Evolutionary conservation across 2,113 vertebrate genomes (phyloP).

Genomic region (Cariama cristata): DNA sequence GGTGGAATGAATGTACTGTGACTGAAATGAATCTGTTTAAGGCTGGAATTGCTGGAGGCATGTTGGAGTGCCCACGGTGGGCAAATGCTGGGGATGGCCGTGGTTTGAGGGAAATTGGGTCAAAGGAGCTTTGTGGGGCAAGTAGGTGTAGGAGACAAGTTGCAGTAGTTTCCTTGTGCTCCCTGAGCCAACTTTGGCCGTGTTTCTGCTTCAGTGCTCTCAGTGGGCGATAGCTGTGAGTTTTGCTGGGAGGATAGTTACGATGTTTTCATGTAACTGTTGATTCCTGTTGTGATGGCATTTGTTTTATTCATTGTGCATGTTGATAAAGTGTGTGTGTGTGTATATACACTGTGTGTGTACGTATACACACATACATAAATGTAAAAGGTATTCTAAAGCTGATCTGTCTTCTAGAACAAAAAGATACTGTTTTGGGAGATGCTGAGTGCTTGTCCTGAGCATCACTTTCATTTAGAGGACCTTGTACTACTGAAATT

Average conservation of each 20-base stretch:
- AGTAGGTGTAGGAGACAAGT: neutral
- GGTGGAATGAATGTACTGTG: neutral
- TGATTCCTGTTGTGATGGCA: neutral
- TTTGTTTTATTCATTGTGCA: neutral
- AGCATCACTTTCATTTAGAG: neutral
- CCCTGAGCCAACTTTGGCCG: neutral
- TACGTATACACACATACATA: neutral
- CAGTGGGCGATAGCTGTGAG: neutral
- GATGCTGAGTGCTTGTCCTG: neutral
- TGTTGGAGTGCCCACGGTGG: rapidly evolving
- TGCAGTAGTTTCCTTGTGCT: neutral
- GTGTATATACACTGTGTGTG: rapidly evolving
- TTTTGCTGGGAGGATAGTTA: neutral
- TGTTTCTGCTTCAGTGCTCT: neutral
- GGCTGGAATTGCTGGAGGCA: neutral
- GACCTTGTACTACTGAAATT: neutral
- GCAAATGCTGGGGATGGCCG: neutral
- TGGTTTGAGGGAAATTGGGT: neutral
- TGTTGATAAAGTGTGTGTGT: neutral
- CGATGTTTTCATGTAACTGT: neutral
- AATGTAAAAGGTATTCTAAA: neutral
- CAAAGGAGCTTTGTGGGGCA: neutral
- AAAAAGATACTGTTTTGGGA: neutral
- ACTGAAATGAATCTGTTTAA: constrained; percentile 22
- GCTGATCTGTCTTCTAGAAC: neutral